Evolutionary conservation across 2,888 invertebrate genomes (phyloP).

Genomic region (Gasteruption jaculator): DNA sequence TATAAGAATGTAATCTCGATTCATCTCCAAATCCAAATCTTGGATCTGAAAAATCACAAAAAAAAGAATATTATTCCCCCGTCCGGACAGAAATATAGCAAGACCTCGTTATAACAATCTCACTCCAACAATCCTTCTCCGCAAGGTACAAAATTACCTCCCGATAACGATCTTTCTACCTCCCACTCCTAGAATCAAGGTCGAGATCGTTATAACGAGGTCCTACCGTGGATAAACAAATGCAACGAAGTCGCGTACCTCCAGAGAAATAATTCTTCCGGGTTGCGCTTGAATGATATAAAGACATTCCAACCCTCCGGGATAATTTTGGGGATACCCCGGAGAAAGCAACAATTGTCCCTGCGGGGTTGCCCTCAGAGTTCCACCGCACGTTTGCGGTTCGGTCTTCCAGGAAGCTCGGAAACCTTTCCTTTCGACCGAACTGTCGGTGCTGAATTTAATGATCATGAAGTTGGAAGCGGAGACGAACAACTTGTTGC

Average conservation of each 20-base stretch:
- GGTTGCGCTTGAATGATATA: conserved; percentile 88
- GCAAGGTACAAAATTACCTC: too few relatives aligned
- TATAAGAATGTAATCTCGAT: conserved; percentile 82
- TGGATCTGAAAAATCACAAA: conserved; percentile 57
- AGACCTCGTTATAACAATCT: too few relatives aligned
- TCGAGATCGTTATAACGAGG: too few relatives aligned
- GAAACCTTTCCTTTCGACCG: conserved; percentile 91
- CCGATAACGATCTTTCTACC: too few relatives aligned
- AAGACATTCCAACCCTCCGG: conserved; percentile 93
- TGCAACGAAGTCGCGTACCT: conserved; percentile 58
- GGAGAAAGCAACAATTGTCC: conserved; percentile 87
- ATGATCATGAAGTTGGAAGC: conserved; percentile 98
- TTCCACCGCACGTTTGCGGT: conserved; percentile 88
- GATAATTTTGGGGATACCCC: conserved; percentile 88
- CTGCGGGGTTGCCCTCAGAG: conserved; percentile 80
- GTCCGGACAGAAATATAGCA: background rate
- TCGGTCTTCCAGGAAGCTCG: conserved; percentile 92
- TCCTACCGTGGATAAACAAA: too few relatives aligned
- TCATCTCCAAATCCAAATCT: conserved; percentile 77
- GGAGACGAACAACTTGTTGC: conserved; percentile 81
- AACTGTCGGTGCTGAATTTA: conserved; percentile 92
- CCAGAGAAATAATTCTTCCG: conserved; percentile 87
- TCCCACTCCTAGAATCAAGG: too few relatives aligned
- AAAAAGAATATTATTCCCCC: background rate
- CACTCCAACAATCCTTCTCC: too few relatives aligned